Evolutionary conservation across 2,888 invertebrate genomes (phyloP).

Genomic region (Leucozona laternaria): DNA sequence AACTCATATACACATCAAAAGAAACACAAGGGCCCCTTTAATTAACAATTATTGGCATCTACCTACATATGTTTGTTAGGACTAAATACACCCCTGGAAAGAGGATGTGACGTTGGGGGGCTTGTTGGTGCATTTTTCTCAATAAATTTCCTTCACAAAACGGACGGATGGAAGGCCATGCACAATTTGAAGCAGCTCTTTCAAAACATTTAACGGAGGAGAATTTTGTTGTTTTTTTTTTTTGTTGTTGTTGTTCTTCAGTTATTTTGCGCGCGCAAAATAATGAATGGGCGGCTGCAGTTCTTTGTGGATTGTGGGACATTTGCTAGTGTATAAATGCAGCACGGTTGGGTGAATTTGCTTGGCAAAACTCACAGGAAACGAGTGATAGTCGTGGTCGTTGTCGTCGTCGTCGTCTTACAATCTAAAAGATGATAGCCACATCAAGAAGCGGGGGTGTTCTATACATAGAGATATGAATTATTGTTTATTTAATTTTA

Average conservation of each 20-base stretch:
- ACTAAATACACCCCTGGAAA: conserved; percentile 2
- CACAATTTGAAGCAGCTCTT: conserved; percentile 40
- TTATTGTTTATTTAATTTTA: conserved; percentile 72
- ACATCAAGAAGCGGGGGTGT: conserved; percentile 56
- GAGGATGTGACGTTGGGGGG: conserved; percentile 72
- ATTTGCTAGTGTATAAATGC: conserved; percentile 25
- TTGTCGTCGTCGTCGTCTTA: conserved; percentile 25
- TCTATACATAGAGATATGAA: conserved; percentile 46
- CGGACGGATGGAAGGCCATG: conserved; percentile 44
- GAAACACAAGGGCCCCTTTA: background rate
- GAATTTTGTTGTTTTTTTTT: conserved; percentile 1
- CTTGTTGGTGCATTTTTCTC: conserved; percentile 46
- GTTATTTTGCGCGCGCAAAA: conserved; percentile 62
- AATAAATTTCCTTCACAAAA: conserved; percentile 69
- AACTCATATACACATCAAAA: too few relatives aligned
- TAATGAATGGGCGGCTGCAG: conserved; percentile 74
- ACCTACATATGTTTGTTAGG: accelerated
- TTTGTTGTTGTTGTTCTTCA: background rate
- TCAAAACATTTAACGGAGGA: conserved; percentile 18
- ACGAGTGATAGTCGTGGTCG: conserved; percentile 55
- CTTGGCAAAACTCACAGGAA: conserved; percentile 65
- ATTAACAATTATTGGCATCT: background rate
- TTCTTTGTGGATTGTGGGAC: conserved; percentile 68
- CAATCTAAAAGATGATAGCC: conserved; percentile 67
- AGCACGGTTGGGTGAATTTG: conserved; percentile 63